Evolutionary conservation across 2,888 invertebrate species (phyloP).

Genomic region (Elysia crispata): DNA sequence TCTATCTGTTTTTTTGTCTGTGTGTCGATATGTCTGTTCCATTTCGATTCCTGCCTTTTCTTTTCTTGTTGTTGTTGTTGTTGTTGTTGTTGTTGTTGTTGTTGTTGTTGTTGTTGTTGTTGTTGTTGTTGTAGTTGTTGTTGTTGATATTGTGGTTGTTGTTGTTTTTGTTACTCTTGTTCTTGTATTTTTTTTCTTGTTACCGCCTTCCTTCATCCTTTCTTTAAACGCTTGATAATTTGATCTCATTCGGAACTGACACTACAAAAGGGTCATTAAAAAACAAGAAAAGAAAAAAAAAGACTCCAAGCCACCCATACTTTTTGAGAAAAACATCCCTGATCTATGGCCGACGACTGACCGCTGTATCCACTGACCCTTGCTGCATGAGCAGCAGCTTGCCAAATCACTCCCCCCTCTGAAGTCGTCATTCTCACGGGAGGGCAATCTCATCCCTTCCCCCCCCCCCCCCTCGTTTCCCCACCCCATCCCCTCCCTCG

Average conservation of each 20-base stretch:
- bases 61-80: neutral
- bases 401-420: neutral
- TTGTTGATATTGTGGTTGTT: no score
- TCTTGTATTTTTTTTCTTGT: neutral
- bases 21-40: slow-evolving; percentile 2
- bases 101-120: neutral
- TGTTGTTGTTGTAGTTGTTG: no score
- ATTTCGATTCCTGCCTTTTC: neutral
- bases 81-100: neutral
- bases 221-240: no score
- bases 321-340: neutral
- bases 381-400: neutral
- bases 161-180: no score
- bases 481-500: no score
- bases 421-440: neutral
- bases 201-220: neutral
- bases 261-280: no score
- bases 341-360: neutral
- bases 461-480: neutral
- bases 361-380: neutral
- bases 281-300: no score
- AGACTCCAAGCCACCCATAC: no score
- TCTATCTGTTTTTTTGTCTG: neutral
- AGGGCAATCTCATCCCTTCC: neutral
- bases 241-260: no score